Evolutionary conservation across 2,888 invertebrate species (phyloP).

Genomic region (Lymantria dispar): DNA sequence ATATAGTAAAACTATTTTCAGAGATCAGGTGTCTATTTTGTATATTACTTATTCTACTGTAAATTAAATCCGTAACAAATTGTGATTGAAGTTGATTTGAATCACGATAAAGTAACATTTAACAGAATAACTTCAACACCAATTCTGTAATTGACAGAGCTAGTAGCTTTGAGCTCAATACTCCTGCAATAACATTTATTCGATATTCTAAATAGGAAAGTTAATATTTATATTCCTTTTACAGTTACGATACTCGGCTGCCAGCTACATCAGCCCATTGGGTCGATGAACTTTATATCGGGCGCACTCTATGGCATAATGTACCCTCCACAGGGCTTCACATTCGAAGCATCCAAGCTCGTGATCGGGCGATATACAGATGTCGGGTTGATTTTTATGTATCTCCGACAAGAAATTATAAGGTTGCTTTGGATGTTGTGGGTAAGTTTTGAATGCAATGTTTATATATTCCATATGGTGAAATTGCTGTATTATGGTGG

Average conservation of each 20-base stretch:
- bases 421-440: conserved; percentile 88
- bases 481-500: too few species aligned
- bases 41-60: too few species aligned
- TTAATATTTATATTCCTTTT: conserved; percentile 16
- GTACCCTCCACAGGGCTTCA: conserved; percentile 58
- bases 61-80: too few species aligned
- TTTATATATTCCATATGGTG: too few species aligned
- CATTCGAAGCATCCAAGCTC: conserved; percentile 53
- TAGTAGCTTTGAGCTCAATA: too few species aligned
- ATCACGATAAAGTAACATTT: too few species aligned
- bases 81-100: too few species aligned
- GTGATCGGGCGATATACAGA: conserved; percentile 65
- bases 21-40: too few species aligned
- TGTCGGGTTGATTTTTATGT: conserved; percentile 78
- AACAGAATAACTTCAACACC: too few species aligned
- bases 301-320: conserved; percentile 85
- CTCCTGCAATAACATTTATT: too few species aligned
- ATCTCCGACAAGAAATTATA: conserved; percentile 89
- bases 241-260: conserved; percentile 68
- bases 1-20: too few species aligned
- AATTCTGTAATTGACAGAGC: too few species aligned
- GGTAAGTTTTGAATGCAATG: conserved; percentile 72
- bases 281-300: conserved; percentile 82
- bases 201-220: neutral
- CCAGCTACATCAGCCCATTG: conserved; percentile 62